A percentile compares a stretch with the other conserved stretches of the same genome.
Conservation (phyloP, 1,140 invertebrate genomes). For the Olivierus martensii region DNA sequence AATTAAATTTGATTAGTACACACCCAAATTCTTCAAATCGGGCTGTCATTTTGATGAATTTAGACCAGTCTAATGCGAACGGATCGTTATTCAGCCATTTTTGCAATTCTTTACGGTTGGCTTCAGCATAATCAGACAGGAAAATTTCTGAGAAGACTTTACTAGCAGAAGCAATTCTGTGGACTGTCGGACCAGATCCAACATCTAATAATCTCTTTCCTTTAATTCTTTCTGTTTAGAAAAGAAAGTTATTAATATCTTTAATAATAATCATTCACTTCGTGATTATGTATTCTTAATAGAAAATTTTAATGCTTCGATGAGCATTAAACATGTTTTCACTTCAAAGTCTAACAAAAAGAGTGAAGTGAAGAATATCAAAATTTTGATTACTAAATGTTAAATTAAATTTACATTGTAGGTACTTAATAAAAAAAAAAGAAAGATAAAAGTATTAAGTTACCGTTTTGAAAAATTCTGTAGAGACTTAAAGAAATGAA, state of each 20-base stretch:
- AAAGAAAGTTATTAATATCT: not conserved
- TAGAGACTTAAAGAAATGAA: no score
- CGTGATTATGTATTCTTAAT: no score
- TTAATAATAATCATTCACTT: no score
- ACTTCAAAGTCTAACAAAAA: no score
- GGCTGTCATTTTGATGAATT: not conserved
- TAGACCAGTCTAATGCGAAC: not conserved
- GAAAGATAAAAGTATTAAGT: no score
- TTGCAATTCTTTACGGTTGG: slow-evolving; percentile 1
- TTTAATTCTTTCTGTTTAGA: not conserved
- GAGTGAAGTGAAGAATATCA: no score
- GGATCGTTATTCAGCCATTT: slow-evolving; percentile 8
- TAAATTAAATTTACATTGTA: no score
- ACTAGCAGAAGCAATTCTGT: slow-evolving; percentile 3
- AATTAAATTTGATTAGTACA: not conserved
- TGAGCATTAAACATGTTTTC: no score
- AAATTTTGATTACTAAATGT: no score
- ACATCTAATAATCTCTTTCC: slow-evolving; percentile 2
- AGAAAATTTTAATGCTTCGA: no score
- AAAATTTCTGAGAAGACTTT: not conserved
- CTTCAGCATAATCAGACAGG: slow-evolving; percentile 5
- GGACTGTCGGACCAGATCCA: slow-evolving; percentile 5
- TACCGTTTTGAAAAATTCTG: no score
- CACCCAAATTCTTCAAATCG: not conserved
- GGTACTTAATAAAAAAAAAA: no score